A percentile compares a stretch with the other conserved stretches of the same genome.
Evolutionary conservation across 1,140 invertebrate genomes (phyloP).

Genomic region (Varroa destructor): DNA sequence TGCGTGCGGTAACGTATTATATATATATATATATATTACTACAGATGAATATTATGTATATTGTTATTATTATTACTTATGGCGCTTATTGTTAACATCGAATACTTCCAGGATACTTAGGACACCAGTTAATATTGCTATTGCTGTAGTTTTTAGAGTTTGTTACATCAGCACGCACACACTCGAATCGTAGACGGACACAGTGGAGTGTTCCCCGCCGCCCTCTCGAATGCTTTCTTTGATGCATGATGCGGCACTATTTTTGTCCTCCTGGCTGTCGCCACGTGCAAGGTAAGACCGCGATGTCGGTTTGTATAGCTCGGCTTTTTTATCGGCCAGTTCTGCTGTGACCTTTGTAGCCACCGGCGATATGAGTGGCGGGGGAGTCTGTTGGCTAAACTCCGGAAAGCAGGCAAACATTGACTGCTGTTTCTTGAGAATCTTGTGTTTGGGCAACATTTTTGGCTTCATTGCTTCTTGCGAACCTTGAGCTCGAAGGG

Average conservation of each 20-base stretch:
- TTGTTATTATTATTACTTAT: too few species aligned
- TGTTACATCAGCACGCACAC: constrained; percentile 8
- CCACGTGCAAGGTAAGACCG: background rate
- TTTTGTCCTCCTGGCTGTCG: constrained; percentile 24
- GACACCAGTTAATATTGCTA: too few species aligned
- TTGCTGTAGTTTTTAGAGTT: background rate
- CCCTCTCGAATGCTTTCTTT: constrained; percentile 23
- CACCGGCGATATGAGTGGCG: constrained; percentile 24
- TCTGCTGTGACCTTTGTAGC: constrained; percentile 27
- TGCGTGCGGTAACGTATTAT: too few species aligned
- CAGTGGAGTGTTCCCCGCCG: background rate
- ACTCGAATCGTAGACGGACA: constrained; percentile 19
- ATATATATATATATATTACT: too few species aligned
- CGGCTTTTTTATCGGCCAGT: constrained; percentile 30
- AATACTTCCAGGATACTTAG: too few species aligned
- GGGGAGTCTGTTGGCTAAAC: constrained; percentile 30
- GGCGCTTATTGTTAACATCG: too few species aligned
- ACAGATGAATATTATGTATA: too few species aligned
- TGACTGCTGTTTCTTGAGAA: constrained; percentile 37
- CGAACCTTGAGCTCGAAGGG: background rate
- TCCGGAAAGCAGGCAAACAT: constrained; percentile 37
- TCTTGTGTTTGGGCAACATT: constrained; percentile 36
- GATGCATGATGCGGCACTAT: constrained; percentile 3
- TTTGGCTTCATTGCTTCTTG: constrained; percentile 6
- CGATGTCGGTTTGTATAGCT: constrained; percentile 23